Evolutionary conservation across 2,888 invertebrate species (phyloP).

Genomic region (Campoplex nolae): DNA sequence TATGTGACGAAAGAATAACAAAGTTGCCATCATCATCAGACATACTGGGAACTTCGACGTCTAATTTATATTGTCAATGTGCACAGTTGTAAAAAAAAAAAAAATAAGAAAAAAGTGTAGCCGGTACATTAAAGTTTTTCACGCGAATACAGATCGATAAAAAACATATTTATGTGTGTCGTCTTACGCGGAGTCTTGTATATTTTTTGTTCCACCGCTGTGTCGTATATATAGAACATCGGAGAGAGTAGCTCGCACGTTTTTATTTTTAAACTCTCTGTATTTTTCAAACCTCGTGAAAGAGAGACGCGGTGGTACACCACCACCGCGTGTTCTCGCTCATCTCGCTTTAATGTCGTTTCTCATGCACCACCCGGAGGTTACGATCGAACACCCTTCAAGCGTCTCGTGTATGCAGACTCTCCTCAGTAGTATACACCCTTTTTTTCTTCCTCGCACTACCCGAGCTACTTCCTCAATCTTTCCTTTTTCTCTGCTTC

Average conservation of each 20-base stretch:
- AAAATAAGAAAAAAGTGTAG: neutral
- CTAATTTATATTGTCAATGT: neutral
- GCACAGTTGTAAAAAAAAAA: neutral
- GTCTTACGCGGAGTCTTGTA: neutral
- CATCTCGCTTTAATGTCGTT: constrained; percentile 55
- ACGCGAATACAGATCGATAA: neutral
- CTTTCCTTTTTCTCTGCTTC: constrained; percentile 19
- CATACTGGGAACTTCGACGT: neutral
- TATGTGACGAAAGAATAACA: too few relatives aligned
- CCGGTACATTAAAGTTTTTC: neutral
- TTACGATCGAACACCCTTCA: constrained; percentile 57
- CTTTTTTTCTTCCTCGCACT: constrained; percentile 21
- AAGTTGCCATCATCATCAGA: too few relatives aligned
- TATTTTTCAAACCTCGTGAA: neutral
- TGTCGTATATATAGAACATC: neutral
- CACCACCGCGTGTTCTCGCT: constrained; percentile 31
- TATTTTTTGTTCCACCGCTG: neutral
- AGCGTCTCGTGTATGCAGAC: constrained; percentile 14
- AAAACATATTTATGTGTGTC: constrained; percentile 6
- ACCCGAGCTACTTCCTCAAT: constrained; percentile 49
- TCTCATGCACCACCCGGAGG: constrained; percentile 22
- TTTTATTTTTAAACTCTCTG: constrained; percentile 53
- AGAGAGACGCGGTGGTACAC: neutral
- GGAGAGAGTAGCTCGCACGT: constrained; percentile 27
- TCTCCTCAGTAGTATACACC: constrained; percentile 26